Base-by-base conservation (phyloP, 2,888 invertebrate species). In the Pseudanteris insignis region DNA sequence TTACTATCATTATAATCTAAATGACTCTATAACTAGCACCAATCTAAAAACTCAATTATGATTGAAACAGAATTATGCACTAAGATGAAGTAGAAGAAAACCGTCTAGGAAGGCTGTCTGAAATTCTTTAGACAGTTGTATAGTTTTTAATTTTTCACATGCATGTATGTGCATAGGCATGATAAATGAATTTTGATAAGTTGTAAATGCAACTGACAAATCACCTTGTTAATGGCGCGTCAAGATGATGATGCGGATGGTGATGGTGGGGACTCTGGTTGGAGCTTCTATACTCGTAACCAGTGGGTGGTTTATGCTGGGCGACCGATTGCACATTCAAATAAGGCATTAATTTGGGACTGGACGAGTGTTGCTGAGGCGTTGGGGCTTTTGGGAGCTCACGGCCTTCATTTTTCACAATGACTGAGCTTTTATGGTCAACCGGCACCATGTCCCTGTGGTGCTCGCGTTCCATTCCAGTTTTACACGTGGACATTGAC, bases 361-460 rank as follows among this genome's bases (percentile, higher is more conserved):
- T 78, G 12, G 79, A 73, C 33, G 79, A 78, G 64, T 79, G 79
- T 1, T 74, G 73, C 14, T 75, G 73, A 12, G 84, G 82, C 64
- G 84, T 70, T 64, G 84, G 70, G 64, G 84, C 73, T 75, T 84
- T 72, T 71, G 84, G 75, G 48, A 86, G 75, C 53, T 81, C 81
- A 76, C 89, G 87, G 44, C 85, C 86, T 72, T 89, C 90, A 78
- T 90, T 89, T 76, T 90, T 90, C 60, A 90, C 90, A 78, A 90
- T 90, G 76, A 90, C 90, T 73, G 89, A 88, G 78, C 86, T 89
- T 78, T 89, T 89, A 70, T 84, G 81, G 78, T 90, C 90, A 69
- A 86, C 85, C 67, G 88, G 83, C 51, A 89, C 86, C 43, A 81
- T 71, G 48, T 78, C 78, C 59, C 76, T 71, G 7, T 73, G 72